Evolutionary conservation across 2,113 vertebrate genomes (phyloP).

Genomic region (Ancistrus triradiatus): DNA sequence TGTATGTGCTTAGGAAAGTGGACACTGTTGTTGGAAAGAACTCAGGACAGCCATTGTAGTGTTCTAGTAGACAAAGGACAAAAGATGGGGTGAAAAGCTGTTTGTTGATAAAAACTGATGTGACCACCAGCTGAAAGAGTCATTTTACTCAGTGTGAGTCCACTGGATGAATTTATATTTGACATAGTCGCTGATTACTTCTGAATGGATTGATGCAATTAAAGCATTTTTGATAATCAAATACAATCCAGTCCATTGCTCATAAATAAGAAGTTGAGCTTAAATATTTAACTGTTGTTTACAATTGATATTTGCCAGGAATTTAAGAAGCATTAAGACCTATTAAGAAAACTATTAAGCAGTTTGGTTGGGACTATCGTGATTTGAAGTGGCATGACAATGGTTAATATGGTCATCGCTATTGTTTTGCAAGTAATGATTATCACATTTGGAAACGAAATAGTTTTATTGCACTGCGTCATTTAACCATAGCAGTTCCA

Average conservation of each 20-base stretch:
- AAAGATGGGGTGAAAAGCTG: slow-evolving; percentile 39
- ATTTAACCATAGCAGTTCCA: no score
- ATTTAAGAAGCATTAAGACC: no score
- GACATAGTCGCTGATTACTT: not conserved
- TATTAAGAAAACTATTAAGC: no score
- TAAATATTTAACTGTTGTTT: not conserved
- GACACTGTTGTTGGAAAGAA: slow-evolving; percentile 25
- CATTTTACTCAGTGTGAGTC: slow-evolving; percentile 28
- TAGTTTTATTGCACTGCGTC: no score
- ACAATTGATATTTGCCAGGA: no score
- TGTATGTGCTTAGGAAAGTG: slow-evolving; percentile 2
- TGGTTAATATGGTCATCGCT: no score
- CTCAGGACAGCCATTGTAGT: slow-evolving; percentile 43
- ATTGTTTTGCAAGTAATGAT: no score
- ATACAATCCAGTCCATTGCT: not conserved
- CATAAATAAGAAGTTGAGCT: not conserved
- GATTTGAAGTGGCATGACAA: no score
- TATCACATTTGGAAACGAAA: no score
- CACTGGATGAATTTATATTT: slow-evolving; percentile 16
- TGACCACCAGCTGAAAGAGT: slow-evolving; percentile 39
- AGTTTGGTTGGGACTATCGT: no score
- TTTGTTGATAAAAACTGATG: slow-evolving; percentile 44
- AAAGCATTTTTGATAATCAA: not conserved
- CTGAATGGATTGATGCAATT: not conserved
- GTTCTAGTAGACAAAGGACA: slow-evolving; percentile 41